phyloP scores from a whole-genome alignment of 2,888 invertebrate species.

The Smittia sp. region DNA sequence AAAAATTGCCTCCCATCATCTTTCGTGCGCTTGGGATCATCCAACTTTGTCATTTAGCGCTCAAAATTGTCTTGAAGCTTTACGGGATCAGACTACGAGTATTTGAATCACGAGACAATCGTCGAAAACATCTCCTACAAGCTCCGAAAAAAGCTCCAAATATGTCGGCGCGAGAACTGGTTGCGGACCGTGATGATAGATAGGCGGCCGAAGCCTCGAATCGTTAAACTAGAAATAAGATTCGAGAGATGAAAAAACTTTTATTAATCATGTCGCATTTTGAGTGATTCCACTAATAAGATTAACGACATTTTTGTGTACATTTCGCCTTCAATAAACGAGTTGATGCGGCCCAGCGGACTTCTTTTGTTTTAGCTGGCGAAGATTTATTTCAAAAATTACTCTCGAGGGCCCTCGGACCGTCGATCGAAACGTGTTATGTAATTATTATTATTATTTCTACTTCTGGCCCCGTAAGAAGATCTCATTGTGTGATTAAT shows the following conservation, averaged over 20 bases:
- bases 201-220: conserved; percentile 28
- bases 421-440: conserved; percentile 18
- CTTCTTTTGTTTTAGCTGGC: conserved; percentile 9
- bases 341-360: not conserved
- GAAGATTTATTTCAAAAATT: conserved; percentile 1
- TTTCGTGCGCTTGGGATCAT: conserved; percentile 16
- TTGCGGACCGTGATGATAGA: conserved; percentile 36
- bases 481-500: conserved; percentile 38
- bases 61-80: not conserved
- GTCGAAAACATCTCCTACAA: conserved; percentile 13
- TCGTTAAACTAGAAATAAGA: conserved; percentile 22
- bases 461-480: conserved; percentile 29
- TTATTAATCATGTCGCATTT: conserved; percentile 41
- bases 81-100: not conserved
- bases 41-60: not conserved
- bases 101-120: conserved; percentile 2
- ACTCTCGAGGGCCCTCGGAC: not conserved
- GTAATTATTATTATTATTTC: conserved; percentile 28
- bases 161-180: conserved; percentile 28
- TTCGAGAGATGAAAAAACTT: conserved; percentile 8
- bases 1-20: conserved; percentile 9
- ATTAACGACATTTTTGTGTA: conserved; percentile 40
- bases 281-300: conserved; percentile 41
- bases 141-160: conserved; percentile 17
- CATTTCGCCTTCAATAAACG: conserved; percentile 28